phyloP scores from a whole-genome alignment of 2,888 invertebrate species.

The Chaitophorus viminalis region DNA sequence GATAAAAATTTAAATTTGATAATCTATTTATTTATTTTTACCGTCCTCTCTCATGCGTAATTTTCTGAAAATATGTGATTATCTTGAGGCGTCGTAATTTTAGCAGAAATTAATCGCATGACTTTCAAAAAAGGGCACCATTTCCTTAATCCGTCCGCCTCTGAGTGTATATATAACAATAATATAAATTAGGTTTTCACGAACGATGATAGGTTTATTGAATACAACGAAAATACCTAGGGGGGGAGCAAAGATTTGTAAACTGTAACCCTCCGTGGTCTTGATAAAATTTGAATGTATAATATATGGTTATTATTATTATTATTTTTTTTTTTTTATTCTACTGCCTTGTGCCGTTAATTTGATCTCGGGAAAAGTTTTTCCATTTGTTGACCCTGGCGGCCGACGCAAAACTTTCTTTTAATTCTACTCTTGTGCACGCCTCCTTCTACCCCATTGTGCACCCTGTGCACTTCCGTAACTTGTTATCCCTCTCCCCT shows the following conservation, averaged over 20 bases:
- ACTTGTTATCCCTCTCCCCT: too few relatives aligned
- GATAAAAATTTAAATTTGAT: constrained; percentile 37
- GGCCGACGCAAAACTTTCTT: neutral
- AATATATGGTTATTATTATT: constrained; percentile 31
- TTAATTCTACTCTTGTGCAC: neutral
- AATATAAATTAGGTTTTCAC: neutral
- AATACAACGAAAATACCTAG: neutral
- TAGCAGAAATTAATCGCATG: neutral
- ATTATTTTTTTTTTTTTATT: too few relatives aligned
- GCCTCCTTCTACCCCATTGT: neutral
- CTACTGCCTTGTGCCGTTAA: neutral
- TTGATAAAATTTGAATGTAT: constrained; percentile 28
- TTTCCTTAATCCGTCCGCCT: constrained; percentile 1
- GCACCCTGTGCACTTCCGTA: neutral
- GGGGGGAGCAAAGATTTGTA: neutral
- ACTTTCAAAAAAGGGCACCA: neutral
- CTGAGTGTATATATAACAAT: neutral
- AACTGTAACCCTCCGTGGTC: neutral
- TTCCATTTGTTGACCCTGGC: constrained; percentile 34
- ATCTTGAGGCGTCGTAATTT: neutral
- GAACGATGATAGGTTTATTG: neutral
- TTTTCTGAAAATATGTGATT: neutral
- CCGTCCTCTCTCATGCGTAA: neutral
- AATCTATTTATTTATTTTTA: neutral
- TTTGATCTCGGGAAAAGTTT: constrained; percentile 46